phyloP scores from a whole-genome alignment of 2,797 vertebrate species.

The Coregonus sp. region DNA sequence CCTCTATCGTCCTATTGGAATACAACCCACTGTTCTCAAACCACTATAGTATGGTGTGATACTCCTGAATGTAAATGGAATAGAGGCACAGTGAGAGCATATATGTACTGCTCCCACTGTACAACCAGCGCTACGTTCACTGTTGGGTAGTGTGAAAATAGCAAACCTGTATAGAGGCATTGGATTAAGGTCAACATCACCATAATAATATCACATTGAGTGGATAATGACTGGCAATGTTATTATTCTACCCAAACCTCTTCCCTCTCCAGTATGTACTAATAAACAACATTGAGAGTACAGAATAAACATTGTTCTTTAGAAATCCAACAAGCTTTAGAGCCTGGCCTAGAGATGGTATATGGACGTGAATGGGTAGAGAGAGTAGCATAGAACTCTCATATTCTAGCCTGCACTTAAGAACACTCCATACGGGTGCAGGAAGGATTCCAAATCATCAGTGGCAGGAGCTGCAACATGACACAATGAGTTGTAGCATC shows the following conservation, averaged over 20 bases:
- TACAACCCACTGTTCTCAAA: not conserved
- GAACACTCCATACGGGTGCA: not conserved
- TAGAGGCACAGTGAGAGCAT: not conserved
- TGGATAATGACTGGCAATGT: too few species aligned
- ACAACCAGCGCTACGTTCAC: not conserved
- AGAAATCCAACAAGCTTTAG: not conserved
- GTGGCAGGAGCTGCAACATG: not conserved
- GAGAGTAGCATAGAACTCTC: not conserved
- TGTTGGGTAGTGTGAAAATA: not conserved
- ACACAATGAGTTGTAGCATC: not conserved
- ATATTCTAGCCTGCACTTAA: not conserved
- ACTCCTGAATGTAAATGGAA: not conserved
- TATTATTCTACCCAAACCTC: too few species aligned
- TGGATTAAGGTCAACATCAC: not conserved
- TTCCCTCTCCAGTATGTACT: not conserved
- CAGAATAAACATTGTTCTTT: not conserved
- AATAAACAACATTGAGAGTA: not conserved
- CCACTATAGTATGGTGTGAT: not conserved
- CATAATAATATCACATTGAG: not conserved
- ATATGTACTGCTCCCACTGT: not conserved
- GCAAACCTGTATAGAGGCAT: not conserved
- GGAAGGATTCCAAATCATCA: not conserved
- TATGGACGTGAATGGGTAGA: not conserved
- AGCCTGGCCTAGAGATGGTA: not conserved
- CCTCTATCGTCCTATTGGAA: not conserved